Evolutionary conservation across 2,888 invertebrate genomes (phyloP).

Genomic region (Ennomos quercinarius): DNA sequence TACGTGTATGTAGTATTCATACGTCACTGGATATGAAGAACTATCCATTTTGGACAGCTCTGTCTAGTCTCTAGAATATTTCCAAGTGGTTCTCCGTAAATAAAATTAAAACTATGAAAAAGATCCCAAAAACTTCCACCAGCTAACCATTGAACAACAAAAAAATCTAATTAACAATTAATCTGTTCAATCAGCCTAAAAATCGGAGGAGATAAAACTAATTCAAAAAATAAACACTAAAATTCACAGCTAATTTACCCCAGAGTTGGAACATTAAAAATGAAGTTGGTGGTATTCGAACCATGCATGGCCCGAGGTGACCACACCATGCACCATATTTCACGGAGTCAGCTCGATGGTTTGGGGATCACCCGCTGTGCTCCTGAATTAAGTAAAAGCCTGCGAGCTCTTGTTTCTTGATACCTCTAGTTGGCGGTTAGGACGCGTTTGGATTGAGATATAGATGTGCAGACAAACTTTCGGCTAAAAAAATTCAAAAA

Average conservation of each 20-base stretch:
- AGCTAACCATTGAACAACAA: not conserved
- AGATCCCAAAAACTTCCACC: not conserved
- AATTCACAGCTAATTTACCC: conserved; percentile 54
- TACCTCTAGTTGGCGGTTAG: conserved; percentile 72
- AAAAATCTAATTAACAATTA: conserved; percentile 18
- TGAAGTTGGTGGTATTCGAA: conserved; percentile 61
- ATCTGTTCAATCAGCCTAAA: conserved; percentile 15
- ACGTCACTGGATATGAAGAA: too few species aligned
- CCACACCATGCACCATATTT: conserved; percentile 79
- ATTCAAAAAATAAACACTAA: conserved; percentile 31
- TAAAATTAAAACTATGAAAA: too few species aligned
- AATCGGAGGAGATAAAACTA: conserved; percentile 25
- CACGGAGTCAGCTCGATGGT: conserved; percentile 69
- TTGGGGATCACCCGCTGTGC: conserved; percentile 88
- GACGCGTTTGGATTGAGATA: conserved; percentile 46
- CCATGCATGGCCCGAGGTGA: conserved; percentile 75
- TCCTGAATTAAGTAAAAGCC: conserved; percentile 90
- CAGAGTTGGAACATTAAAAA: conserved; percentile 35
- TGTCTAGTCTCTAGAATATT: too few species aligned
- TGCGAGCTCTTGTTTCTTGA: conserved; percentile 87
- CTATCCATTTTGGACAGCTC: too few species aligned
- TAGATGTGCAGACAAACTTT: not conserved
- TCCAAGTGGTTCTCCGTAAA: too few species aligned
- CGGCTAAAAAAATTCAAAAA: too few species aligned
- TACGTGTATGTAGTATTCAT: too few species aligned